A percentile compares a stretch with the other conserved stretches of the same genome.
Evolutionary conservation across 53 echinoderm and acorn worm genomes (phyloP).

Genomic region (Paracentrotus lividus): DNA sequence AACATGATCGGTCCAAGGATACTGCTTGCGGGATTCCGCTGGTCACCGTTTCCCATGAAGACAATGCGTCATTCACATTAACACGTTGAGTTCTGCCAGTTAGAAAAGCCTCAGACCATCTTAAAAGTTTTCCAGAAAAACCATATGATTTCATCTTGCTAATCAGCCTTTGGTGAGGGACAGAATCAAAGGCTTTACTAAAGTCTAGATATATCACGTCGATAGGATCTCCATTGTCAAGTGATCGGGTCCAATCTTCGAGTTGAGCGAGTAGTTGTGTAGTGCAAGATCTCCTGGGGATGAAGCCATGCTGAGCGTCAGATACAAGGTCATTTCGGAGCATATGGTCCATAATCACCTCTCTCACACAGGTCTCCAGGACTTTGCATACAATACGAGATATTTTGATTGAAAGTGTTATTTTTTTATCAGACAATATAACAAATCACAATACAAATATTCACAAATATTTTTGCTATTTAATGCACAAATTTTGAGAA

Average conservation of each 20-base stretch:
- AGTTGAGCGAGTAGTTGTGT: conserved; percentile 15
- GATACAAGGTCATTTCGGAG: conserved; percentile 2
- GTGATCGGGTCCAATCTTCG: conserved; percentile 13
- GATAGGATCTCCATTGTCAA: neutral
- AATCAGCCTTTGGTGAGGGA: neutral
- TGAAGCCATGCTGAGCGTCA: conserved; percentile 12
- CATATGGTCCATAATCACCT: conserved; percentile 30
- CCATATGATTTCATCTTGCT: neutral
- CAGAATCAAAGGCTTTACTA: neutral
- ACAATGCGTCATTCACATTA: neutral
- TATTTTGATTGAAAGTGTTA: too few relatives aligned
- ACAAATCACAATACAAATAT: too few relatives aligned
- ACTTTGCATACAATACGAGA: conserved; percentile 33
- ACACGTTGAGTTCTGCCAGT: neutral
- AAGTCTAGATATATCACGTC: neutral
- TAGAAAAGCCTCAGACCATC: neutral
- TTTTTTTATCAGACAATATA: too few relatives aligned
- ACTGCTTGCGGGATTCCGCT: neutral
- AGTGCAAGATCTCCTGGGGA: conserved; percentile 27
- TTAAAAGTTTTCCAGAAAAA: neutral
- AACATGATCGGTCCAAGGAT: conserved; percentile 4
- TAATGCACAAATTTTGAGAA: too few relatives aligned
- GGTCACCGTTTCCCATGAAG: neutral
- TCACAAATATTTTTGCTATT: too few relatives aligned
- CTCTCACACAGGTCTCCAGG: neutral